Percentiles rank a stretch among this genome's conserved stretches.
phyloP scores from a whole-genome alignment of 2,797 vertebrate genomes.

The Sparidentex hasta region DNA sequence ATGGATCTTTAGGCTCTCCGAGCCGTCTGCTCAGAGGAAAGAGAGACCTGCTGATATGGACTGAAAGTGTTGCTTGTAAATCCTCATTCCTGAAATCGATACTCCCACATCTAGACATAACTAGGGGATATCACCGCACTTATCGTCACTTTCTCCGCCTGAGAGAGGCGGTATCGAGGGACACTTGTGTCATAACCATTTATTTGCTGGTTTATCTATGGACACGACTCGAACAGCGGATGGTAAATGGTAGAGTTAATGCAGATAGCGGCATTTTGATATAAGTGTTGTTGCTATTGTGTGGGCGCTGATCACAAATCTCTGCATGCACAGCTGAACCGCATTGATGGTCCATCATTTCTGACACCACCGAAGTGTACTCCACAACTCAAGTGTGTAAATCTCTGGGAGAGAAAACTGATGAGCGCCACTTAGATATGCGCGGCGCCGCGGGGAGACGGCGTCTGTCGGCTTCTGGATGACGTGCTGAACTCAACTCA shows the following conservation, averaged over 20 bases:
- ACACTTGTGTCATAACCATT: not conserved
- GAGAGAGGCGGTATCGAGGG: not conserved
- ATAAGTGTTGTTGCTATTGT: conserved; percentile 44
- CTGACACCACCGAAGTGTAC: conserved; percentile 33
- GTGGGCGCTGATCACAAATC: conserved; percentile 41
- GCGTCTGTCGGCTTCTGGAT: conserved; percentile 15
- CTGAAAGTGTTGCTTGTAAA: conserved; percentile 32
- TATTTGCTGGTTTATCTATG: conserved; percentile 13
- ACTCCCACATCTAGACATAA: conserved; percentile 20
- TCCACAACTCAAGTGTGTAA: conserved; percentile 18
- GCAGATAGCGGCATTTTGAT: conserved; percentile 44
- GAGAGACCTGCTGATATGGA: conserved; percentile 23
- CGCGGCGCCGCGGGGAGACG: not conserved
- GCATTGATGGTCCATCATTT: conserved; percentile 32
- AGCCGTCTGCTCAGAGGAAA: conserved; percentile 22
- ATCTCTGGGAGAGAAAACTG: conserved; percentile 10
- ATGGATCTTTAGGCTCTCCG: conserved; percentile 19
- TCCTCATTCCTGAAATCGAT: conserved; percentile 52
- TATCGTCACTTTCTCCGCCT: conserved; percentile 39
- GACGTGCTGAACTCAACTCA: not conserved
- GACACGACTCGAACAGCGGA: not conserved
- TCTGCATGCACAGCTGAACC: conserved; percentile 20
- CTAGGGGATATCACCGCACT: conserved; percentile 29
- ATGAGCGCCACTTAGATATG: conserved; percentile 18
- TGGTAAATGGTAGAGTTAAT: conserved; percentile 26